Conservation (phyloP, 2,888 invertebrate species). For the Oithona nana region DNA sequence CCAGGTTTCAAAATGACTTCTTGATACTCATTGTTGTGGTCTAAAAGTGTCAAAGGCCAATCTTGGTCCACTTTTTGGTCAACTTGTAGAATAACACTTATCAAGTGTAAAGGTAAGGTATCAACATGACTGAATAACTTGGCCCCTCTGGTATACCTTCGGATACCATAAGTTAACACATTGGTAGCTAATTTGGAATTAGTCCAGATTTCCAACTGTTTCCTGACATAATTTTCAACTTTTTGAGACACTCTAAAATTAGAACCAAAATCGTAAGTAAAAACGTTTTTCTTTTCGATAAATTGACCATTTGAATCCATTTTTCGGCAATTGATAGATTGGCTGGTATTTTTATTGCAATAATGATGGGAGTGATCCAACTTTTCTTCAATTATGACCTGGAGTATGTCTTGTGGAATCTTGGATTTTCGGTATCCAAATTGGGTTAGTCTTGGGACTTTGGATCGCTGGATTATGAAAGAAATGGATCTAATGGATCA, state of each 20-base stretch:
- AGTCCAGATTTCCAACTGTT: neutral
- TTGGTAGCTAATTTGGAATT: neutral
- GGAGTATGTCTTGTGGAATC: neutral
- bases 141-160: neutral
- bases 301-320: neutral
- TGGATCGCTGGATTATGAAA: too few relatives aligned
- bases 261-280: too few relatives aligned
- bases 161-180: conserved; percentile 5
- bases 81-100: neutral
- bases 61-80: neutral
- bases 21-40: neutral
- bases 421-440: neutral
- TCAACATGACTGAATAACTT: neutral
- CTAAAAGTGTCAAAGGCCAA: neutral
- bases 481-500: too few relatives aligned
- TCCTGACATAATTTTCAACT: too few relatives aligned
- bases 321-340: neutral
- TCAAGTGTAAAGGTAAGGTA: neutral
- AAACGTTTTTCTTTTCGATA: too few relatives aligned
- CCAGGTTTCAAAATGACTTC: neutral
- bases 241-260: too few relatives aligned
- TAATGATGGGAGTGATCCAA: neutral
- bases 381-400: neutral
- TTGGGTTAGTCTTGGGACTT: neutral
- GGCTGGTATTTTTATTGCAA: neutral